These are phyloP conservation scores for Mionectes macconnelli DNA, from an alignment of 2,113 vertebrate species.

Conservation along the genomic window DNA sequence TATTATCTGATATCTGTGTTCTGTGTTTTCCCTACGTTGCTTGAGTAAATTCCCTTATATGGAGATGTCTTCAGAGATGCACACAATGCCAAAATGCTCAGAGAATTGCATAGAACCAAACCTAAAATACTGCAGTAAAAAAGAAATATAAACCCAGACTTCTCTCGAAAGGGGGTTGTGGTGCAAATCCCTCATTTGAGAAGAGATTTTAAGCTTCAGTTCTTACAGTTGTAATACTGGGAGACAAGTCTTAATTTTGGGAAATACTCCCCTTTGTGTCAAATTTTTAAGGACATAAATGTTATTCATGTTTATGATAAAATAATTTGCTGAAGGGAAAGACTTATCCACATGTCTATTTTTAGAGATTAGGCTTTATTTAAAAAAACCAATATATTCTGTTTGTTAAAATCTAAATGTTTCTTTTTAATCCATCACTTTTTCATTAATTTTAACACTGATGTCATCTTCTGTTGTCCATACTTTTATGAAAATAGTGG, in stretches of 20 bases:
- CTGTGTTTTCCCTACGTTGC: neutral
- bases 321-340: neutral
- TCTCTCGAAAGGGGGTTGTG: neutral
- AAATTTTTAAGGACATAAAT: neutral
- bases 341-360: neutral
- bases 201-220: neutral
- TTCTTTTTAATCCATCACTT: neutral
- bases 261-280: neutral
- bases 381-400: neutral
- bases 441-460: neutral
- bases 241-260: neutral
- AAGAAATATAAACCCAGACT: neutral
- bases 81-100: conserved; percentile 28
- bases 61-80: conserved; percentile 29
- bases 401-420: neutral
- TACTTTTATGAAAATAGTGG: neutral
- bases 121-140: neutral
- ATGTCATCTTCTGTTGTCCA: neutral
- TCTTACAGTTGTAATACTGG: neutral
- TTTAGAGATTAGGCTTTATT: neutral
- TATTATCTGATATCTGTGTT: conserved; percentile 41
- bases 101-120: neutral
- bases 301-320: neutral
- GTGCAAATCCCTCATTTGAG: neutral
- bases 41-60: conserved; percentile 48